A percentile compares a stretch with the other conserved stretches of the same genome.
Conservation (phyloP, 2,888 invertebrate species). For the Ormyrus rosae region DNA sequence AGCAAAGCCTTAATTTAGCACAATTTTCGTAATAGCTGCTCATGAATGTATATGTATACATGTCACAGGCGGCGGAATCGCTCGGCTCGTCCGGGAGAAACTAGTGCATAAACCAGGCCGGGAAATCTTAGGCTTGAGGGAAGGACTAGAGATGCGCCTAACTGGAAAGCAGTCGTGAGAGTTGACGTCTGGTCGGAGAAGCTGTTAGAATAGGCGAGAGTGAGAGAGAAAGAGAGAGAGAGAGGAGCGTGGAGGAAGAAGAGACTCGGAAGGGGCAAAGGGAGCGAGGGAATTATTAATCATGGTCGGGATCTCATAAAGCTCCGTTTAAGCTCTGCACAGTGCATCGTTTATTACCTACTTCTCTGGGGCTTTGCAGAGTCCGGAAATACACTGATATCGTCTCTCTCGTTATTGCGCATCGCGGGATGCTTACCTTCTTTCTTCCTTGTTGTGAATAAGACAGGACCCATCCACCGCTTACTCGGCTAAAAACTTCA, state of each 20-base stretch:
- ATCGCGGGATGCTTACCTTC: constrained; percentile 20
- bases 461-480: background rate
- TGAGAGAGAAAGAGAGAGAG: constrained; percentile 9
- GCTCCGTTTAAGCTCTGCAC: constrained; percentile 62
- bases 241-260: constrained; percentile 46
- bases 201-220: constrained; percentile 3
- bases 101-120: background rate
- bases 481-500: constrained; percentile 18
- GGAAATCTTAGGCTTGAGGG: constrained; percentile 1
- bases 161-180: constrained; percentile 8
- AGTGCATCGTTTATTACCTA: constrained; percentile 69
- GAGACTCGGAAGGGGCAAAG: background rate
- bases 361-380: constrained; percentile 62
- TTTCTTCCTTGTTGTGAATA: constrained; percentile 36
- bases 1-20: constrained; percentile 15
- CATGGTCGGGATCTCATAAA: constrained; percentile 73
- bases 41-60: background rate
- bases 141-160: constrained; percentile 12
- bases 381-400: constrained; percentile 65
- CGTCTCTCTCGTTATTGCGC: constrained; percentile 15
- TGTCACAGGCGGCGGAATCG: background rate
- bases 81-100: background rate
- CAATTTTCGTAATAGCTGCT: constrained; percentile 24
- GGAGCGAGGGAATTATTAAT: constrained; percentile 71
- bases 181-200: constrained; percentile 13